phyloP scores from a whole-genome alignment of 2,888 invertebrate species.

The Drosophila phalerata region DNA sequence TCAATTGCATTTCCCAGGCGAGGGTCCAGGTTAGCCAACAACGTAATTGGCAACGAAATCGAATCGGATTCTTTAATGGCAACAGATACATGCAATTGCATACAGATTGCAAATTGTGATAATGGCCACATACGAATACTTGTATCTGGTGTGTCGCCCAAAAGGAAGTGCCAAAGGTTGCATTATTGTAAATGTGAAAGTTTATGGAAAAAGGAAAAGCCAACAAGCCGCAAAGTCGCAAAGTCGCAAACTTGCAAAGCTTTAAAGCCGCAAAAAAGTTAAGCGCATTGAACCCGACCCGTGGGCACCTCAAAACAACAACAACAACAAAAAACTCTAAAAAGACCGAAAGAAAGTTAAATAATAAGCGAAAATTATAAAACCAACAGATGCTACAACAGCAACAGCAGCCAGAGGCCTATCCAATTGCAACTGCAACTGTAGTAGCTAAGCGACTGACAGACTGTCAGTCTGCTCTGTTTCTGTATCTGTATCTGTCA shows the following conservation, averaged over 20 bases:
- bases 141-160: constrained; percentile 5
- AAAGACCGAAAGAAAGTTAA: constrained; percentile 69
- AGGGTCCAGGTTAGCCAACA: constrained; percentile 27
- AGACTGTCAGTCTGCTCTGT: constrained; percentile 31
- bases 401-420: constrained; percentile 38
- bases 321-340: constrained; percentile 6
- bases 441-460: constrained; percentile 17
- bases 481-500: constrained; percentile 28
- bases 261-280: constrained; percentile 33
- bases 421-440: constrained; percentile 51
- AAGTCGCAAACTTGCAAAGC: background rate
- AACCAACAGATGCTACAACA: constrained; percentile 28
- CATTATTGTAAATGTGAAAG: constrained; percentile 66
- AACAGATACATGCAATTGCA: constrained; percentile 29
- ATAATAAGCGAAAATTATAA: constrained; percentile 64
- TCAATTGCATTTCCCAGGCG: constrained; percentile 44
- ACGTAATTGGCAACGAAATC: constrained; percentile 46
- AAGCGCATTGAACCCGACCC: constrained; percentile 74
- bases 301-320: constrained; percentile 5
- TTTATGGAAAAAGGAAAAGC: constrained; percentile 59
- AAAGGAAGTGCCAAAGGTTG: constrained; percentile 74
- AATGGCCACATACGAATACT: constrained; percentile 13
- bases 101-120: constrained; percentile 14
- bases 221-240: constrained; percentile 1
- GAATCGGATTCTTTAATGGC: constrained; percentile 18